phyloP scores from a whole-genome alignment of 2,113 vertebrate species.

The Megaceryle maxima region DNA sequence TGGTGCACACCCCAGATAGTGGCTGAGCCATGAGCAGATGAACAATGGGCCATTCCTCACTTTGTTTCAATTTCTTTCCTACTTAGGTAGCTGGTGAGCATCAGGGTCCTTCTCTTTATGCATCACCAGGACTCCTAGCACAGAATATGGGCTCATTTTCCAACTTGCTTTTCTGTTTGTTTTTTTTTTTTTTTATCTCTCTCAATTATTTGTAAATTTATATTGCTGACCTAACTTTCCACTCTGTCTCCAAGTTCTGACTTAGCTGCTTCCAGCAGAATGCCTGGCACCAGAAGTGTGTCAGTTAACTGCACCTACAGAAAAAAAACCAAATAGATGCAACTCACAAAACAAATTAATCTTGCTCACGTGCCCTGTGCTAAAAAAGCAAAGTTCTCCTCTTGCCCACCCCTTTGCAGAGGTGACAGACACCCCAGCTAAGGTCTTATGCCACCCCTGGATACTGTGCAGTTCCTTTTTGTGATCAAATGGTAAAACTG shows the following conservation, averaged over 20 bases:
- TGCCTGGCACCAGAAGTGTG: not conserved
- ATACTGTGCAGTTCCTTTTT: not conserved
- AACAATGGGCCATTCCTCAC: not conserved
- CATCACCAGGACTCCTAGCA: not conserved
- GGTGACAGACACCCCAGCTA: not conserved
- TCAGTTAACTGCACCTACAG: not conserved
- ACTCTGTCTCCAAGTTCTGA: not conserved
- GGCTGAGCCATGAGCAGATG: not conserved
- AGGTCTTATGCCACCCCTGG: not conserved
- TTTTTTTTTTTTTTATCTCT: not conserved
- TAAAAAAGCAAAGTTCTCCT: not conserved
- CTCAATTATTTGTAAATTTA: not conserved
- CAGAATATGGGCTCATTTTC: not conserved
- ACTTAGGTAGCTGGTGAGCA: not conserved
- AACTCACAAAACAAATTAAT: not conserved
- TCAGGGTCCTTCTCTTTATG: not conserved
- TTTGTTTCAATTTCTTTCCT: not conserved
- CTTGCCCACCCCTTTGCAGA: not conserved
- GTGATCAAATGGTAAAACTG: not conserved
- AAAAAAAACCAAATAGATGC: not conserved
- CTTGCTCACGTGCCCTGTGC: not conserved
- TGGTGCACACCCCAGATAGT: fast-evolving
- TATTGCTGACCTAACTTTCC: not conserved
- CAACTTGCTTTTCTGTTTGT: not conserved
- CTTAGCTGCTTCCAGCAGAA: not conserved